These are phyloP conservation scores for Pantelozetes paolii DNA, from an alignment of 2,888 invertebrate genomes.

Conservation along the genomic window DNA sequence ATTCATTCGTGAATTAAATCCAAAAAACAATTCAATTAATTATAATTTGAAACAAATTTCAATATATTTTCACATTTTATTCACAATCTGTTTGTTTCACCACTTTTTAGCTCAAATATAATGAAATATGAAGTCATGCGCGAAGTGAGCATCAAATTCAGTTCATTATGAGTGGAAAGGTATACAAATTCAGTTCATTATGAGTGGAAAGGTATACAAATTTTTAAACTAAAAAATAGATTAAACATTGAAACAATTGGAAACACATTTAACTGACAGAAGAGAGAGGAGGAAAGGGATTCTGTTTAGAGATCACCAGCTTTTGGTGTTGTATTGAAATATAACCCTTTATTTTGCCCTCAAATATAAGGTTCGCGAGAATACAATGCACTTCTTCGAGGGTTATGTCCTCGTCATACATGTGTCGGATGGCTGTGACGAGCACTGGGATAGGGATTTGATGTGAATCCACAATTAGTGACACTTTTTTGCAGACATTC, in stretches of 20 bases:
- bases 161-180: not conserved
- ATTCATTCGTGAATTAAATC: no score
- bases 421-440: slow-evolving; percentile 61
- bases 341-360: slow-evolving; percentile 96
- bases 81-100: not conserved
- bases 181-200: no score
- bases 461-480: slow-evolving; percentile 60
- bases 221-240: no score
- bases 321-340: slow-evolving; percentile 95
- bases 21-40: no score
- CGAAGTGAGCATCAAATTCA: not conserved
- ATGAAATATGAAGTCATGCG: slow-evolving; percentile 1
- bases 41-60: no score
- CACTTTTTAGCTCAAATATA: not conserved
- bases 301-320: slow-evolving; percentile 93
- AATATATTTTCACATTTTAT: not conserved
- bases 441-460: slow-evolving; percentile 82
- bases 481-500: slow-evolving; percentile 89
- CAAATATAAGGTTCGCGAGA: slow-evolving; percentile 90
- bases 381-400: slow-evolving; percentile 94
- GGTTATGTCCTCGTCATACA: slow-evolving; percentile 68
- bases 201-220: no score
- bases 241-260: no score
- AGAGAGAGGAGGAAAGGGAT: slow-evolving; percentile 75
- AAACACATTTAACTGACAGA: slow-evolving; percentile 15